Evolutionary conservation across 2,797 vertebrate genomes (phyloP), one percentile per base, ranked within the genome.

Genomic region (Poeciliopsis infans): DNA sequence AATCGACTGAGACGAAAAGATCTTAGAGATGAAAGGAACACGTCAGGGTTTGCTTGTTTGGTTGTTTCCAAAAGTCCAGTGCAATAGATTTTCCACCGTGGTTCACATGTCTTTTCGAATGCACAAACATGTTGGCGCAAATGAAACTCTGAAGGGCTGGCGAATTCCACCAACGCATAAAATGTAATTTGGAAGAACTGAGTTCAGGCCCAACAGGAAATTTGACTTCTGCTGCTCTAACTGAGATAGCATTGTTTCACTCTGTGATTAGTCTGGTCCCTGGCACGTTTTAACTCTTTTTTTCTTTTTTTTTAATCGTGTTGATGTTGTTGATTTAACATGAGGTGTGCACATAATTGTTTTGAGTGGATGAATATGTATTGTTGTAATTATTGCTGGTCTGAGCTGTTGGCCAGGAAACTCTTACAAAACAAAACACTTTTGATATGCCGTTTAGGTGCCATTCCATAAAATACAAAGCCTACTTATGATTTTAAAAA

Each of bases 211-310:
- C 66, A 70, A 70, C 68, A 70, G 68, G 68, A 70, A 70, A 70
- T 45, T 70, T n/a, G 41, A 79, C 68, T 45, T 70, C 23, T 69
- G 41, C 68, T 70, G 68, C 41, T 70, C n/a, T 70, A 70, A 45
- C 41, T 70, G 68, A 70, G 68, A 70, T 70, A 70, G 68, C 68
- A 70, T 70, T 70, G 68, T 70, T 70, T 28, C 25, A 28, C 39
- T 45, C 12, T 0, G 6, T 45, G 68, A 70, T 70, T 70, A 70
- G 25, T 45, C 68, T 45, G 41, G 41, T 70, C 41, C 13, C 68
- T 70, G 68, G 68, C 68, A 70, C 12, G 25, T 70, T 70, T n/a
- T 13, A 43, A n/a, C 39, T 25, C 1, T 25, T 8, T 53, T 10
- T 23, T 3, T 23, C 6, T 5, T 20, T 16, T 16, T 4, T 55